Evolutionary conservation across 2,888 invertebrate genomes (phyloP).

Genomic region (Euphydryas editha): DNA sequence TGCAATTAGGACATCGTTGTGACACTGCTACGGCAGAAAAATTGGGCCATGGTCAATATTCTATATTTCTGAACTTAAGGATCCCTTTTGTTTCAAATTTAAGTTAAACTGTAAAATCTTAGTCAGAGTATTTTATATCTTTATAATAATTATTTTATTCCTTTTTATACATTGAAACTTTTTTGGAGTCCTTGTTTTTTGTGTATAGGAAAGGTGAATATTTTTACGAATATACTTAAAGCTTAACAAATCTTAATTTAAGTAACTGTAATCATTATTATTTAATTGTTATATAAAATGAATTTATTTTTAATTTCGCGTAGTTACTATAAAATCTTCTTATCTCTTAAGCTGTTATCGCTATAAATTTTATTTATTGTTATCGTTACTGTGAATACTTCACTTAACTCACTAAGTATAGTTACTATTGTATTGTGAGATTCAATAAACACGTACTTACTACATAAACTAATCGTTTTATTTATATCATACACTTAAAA

Average conservation of each 20-base stretch:
- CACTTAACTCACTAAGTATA: slow-evolving; percentile 71
- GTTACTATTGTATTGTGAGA: slow-evolving; percentile 70
- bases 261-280: neutral
- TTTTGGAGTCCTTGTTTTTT: too few relatives aligned
- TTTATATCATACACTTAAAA: neutral
- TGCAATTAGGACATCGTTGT: too few relatives aligned
- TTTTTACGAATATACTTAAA: neutral
- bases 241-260: slow-evolving; percentile 1
- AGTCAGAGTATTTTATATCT: too few relatives aligned
- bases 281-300: neutral
- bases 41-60: too few relatives aligned
- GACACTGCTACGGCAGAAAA: too few relatives aligned
- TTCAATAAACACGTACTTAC: slow-evolving; percentile 73
- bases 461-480: slow-evolving; percentile 19
- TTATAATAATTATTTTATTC: too few relatives aligned
- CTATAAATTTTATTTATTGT: slow-evolving; percentile 71
- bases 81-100: too few relatives aligned
- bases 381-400: slow-evolving; percentile 52
- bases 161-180: too few relatives aligned
- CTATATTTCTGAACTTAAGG: too few relatives aligned
- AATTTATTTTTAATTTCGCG: slow-evolving; percentile 8
- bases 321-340: slow-evolving; percentile 21
- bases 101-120: too few relatives aligned
- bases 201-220: too few relatives aligned
- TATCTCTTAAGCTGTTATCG: slow-evolving; percentile 59